Base-by-base conservation (phyloP, 1,140 invertebrate species). In the Micrasema minimum region DNA sequence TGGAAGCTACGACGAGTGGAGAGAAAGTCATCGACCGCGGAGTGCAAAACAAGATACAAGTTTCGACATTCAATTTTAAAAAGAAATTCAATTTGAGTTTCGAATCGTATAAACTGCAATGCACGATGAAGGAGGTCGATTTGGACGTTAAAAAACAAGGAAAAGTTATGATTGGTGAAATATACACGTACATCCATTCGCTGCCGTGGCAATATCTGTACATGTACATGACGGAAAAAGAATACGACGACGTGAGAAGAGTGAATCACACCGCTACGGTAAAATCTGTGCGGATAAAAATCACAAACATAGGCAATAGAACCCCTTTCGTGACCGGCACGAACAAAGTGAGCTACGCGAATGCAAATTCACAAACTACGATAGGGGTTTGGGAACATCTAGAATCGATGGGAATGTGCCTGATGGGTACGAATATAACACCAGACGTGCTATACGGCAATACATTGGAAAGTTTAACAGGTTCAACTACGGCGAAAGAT, bases 71-170 rank as follows among this genome's bases (percentile, higher is more conserved):
- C 14, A 0, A 6, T 0, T 57, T 35, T 57, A 3, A 1, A 18
- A 57, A 57, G 7, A 57, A 57, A 35, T 57, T 57, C 11, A 57
- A 57, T 37, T 37, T 57, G 2, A 35, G 37, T 11, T 16, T 57
- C 0, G 16, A 35, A 37, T 57, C 53, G 1, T n/a, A n/a, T 5
- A 57, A 57, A 38, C 12, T 16, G 12, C n/a, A 57, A 16, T 38
- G 1, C 3, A 18, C 12, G 12, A 57, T n/a, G n/a, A n/a, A 37
- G 9, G 1, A 3, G 9, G n/a, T 6, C 6, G 10, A 22, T 11
- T 2, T 11, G 7, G 1, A 11, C 2, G 1, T 22, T 5, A 23
- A 22, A 10, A 4, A 51, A 6, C 12, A 1, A 0, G 50, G 18
- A 9, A 1, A 26, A 31, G 10, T 2, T 2, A 18, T 7, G 18